Conservation (phyloP, 2,113 vertebrate species). For the Melospiza georgiana region DNA sequence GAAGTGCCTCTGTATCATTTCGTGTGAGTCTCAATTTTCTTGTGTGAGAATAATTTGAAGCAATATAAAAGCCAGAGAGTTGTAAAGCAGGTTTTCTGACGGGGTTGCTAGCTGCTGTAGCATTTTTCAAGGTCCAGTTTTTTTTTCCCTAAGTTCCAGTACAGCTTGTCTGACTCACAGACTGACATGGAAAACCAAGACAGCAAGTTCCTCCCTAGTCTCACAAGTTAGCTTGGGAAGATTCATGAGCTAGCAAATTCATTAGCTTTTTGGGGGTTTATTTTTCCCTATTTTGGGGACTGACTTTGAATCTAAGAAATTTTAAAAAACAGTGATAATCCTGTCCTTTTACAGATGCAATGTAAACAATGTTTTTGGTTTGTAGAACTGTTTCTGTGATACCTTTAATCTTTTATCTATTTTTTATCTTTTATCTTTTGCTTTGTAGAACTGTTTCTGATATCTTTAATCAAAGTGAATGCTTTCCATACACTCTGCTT, state of each 20-base stretch:
- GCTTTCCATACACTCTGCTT: neutral
- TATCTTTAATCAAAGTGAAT: neutral
- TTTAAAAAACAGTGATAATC: neutral
- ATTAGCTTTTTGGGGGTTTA: neutral
- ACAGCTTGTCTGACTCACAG: neutral
- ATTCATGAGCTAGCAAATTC: neutral
- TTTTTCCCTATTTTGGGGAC: neutral
- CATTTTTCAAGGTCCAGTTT: neutral
- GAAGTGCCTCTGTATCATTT: neutral
- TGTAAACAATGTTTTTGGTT: neutral
- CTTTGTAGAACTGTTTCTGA: neutral
- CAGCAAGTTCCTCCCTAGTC: neutral
- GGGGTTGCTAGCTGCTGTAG: neutral
- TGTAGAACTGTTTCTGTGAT: neutral
- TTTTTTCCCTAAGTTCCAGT: neutral
- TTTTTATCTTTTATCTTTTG: too few species aligned
- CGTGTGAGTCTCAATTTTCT: neutral
- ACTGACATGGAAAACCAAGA: neutral
- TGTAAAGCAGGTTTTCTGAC: neutral
- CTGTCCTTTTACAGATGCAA: neutral
- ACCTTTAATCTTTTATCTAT: neutral
- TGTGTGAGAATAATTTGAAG: neutral
- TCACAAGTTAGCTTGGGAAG: neutral
- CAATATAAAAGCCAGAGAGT: neutral
- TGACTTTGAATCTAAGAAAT: neutral